These are phyloP conservation scores for Stercorarius parasiticus DNA, from an alignment of 2,113 vertebrate genomes.

Conservation along the genomic window DNA sequence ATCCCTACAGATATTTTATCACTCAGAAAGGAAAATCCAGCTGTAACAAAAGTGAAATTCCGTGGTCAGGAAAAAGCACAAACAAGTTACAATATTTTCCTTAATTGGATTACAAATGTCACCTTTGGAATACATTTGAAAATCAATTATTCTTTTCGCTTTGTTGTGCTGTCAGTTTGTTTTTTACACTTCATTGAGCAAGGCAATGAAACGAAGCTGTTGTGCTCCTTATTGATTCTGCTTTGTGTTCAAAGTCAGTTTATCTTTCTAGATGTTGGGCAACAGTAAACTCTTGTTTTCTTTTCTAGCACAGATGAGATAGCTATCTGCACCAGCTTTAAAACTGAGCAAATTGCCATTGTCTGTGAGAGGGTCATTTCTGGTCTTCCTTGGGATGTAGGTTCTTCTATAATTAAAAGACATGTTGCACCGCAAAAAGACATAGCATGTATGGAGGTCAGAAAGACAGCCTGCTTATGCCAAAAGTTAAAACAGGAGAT, in stretches of 20 bases:
- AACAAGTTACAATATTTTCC: neutral
- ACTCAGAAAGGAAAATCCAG: neutral
- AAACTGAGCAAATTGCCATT: neutral
- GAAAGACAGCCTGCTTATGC: neutral
- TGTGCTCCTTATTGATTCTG: conserved; percentile 1
- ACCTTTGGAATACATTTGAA: neutral
- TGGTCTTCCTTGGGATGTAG: neutral
- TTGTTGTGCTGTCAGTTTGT: conserved; percentile 39
- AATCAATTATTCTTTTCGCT: conserved; percentile 24
- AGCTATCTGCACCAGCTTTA: neutral
- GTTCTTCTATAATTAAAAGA: neutral
- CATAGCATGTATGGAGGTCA: neutral
- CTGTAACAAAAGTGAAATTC: neutral
- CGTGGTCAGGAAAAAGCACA: neutral
- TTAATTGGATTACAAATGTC: conserved; percentile 25
- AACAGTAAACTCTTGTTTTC: neutral
- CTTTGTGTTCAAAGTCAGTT: neutral
- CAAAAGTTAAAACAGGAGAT: neutral
- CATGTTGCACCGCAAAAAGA: neutral
- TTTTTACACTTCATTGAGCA: conserved; percentile 1
- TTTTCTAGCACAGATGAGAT: neutral
- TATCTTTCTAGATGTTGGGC: neutral
- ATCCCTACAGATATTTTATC: neutral
- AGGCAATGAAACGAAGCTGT: neutral
- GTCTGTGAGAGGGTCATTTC: neutral